Base-by-base conservation (phyloP, 2,113 vertebrate species). In the Prietella phreatophila region DNA sequence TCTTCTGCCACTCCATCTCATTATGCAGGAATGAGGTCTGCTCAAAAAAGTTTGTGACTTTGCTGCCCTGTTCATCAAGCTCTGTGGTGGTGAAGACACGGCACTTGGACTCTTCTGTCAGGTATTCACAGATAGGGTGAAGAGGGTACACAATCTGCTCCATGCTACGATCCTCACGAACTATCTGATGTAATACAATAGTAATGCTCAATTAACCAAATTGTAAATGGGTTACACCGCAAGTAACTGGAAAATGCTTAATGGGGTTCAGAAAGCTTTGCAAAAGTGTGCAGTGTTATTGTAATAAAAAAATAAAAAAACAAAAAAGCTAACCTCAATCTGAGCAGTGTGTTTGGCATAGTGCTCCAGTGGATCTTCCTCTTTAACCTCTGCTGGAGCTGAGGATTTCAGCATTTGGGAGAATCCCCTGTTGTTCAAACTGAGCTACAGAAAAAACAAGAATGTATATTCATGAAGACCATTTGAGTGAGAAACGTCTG, bases 1-100 rank as follows among this genome's bases (percentile, higher is more conserved):
- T 98, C 93, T 97, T 97, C 95, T 99, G 98, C 98, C 98, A 99
- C 92, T 99, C 97, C 98, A 99, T 99, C 95, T 99, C 98, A 22
- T 99, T 99, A 88, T 99, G 98, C 83, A 99, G 96, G 93, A 99
- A 99, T 89, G 96, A 96, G 0, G 96, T 96, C 91, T 98, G 97
- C 90, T 99, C 96, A 0, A 99, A 99, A 95, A 98, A 99, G 92
- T 99, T 96, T 9, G 97, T 98, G 95, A 99, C 97, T 95, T 99
- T 99, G 94, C 98, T 99, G 93, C 98, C 97, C 93, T 99, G 98
- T 91, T 99, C 98, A 0, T 99, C 98, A 93, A 98, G 98, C 94
- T 99, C 98, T 0, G 98, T 99, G 92, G 97, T 98, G 94, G 95
- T 98, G 91, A 99, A 98, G 10, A 99, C 96, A 0, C 98, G 85